Conservation (phyloP, 2,888 invertebrate species). For the Amblyteles armatorius region DNA sequence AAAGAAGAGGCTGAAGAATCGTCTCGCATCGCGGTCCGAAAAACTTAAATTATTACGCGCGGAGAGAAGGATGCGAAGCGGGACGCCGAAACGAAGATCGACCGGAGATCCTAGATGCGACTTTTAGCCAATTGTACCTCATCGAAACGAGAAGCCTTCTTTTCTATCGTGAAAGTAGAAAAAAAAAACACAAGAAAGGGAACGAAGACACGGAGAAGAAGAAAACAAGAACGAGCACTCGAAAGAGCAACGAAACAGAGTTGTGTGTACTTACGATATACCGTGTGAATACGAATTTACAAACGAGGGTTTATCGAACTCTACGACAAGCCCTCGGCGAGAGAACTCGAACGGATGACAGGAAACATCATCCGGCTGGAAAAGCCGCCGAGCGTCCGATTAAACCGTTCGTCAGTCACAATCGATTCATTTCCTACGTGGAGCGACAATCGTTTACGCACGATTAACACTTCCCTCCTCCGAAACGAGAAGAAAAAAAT, state of each 20-base stretch:
- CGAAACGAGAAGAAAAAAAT: background rate
- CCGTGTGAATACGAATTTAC: constrained; percentile 62
- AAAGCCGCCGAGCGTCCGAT: constrained; percentile 19
- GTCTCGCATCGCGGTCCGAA: background rate
- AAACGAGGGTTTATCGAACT: background rate
- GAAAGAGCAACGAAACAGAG: constrained; percentile 37
- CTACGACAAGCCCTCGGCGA: background rate
- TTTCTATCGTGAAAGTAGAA: background rate
- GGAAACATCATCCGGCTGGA: constrained; percentile 10
- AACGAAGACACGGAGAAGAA: background rate
- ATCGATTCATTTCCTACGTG: constrained; percentile 64
- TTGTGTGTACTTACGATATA: constrained; percentile 62
- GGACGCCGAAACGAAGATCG: background rate
- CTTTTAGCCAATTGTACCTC: constrained; percentile 31
- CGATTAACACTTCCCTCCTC: background rate
- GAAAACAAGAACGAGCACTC: constrained; percentile 6
- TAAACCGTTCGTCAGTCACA: constrained; percentile 25
- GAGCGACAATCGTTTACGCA: constrained; percentile 22
- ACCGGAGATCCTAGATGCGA: constrained; percentile 25
- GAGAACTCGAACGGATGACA: constrained; percentile 32
- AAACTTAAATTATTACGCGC: constrained; percentile 42
- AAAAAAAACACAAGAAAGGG: background rate
- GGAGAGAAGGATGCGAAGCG: constrained; percentile 1
- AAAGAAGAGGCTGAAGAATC: constrained; percentile 23
- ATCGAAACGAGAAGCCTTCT: constrained; percentile 19